A percentile compares a stretch with the other conserved stretches of the same genome.
phyloP scores from a whole-genome alignment of 1,140 invertebrate species.

The Drosophila grimshawi region DNA sequence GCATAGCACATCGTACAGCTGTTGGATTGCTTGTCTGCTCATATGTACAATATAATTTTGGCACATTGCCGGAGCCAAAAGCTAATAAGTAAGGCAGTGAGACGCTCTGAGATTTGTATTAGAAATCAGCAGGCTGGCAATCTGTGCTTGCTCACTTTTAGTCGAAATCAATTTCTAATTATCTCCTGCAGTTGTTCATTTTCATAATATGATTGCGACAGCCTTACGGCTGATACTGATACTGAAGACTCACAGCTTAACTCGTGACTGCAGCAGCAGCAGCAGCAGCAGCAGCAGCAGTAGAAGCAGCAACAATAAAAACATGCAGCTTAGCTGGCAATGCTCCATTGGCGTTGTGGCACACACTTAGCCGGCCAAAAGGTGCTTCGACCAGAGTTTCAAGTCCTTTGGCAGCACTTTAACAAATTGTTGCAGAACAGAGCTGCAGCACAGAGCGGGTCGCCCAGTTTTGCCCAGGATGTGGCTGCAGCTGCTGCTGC shows the following conservation, averaged over 20 bases:
- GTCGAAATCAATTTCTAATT: conserved; percentile 5
- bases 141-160: background rate
- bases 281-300: background rate
- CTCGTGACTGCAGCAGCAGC: background rate
- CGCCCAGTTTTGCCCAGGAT: background rate
- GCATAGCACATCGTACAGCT: background rate
- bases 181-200: background rate
- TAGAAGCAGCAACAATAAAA: background rate
- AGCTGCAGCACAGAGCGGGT: conserved; percentile 10
- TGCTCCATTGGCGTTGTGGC: conserved; percentile 17
- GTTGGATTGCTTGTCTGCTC: background rate
- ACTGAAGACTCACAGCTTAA: conserved; percentile 4
- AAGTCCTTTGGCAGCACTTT: conserved; percentile 61
- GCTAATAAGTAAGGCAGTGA: conserved; percentile 1
- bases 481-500: background rate
- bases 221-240: background rate
- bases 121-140: background rate
- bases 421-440: conserved; percentile 57
- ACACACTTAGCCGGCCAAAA: conserved; percentile 24
- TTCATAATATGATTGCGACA: conserved; percentile 18
- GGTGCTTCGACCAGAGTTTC: conserved; percentile 13
- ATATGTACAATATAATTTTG: conserved; percentile 3
- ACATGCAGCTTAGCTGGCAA: conserved; percentile 5
- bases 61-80: background rate
- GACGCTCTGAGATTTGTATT: background rate